phyloP scores from a whole-genome alignment of 2,113 vertebrate genomes.

The Burhinus bistriatus region DNA sequence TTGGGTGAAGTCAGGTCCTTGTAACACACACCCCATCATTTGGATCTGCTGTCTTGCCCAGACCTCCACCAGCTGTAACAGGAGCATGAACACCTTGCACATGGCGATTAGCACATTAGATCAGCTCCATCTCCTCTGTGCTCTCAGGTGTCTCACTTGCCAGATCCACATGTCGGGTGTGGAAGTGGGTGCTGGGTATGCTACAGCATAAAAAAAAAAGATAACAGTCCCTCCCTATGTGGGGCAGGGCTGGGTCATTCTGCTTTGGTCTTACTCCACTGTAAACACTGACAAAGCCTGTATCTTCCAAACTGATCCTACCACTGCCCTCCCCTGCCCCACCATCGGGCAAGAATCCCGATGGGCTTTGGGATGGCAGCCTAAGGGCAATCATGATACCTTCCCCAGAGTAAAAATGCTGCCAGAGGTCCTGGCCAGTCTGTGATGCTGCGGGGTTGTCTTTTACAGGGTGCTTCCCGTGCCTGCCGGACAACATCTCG shows the following conservation, averaged over 20 bases:
- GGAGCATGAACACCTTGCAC: background rate
- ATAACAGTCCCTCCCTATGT: accelerated
- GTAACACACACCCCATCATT: background rate
- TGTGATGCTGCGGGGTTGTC: background rate
- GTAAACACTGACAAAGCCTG: background rate
- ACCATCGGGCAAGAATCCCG: too few relatives aligned
- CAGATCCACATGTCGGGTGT: background rate
- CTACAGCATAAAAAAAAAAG: background rate
- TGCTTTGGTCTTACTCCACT: background rate
- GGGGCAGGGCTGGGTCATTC: background rate
- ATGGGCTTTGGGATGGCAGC: background rate
- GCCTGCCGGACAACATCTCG: background rate
- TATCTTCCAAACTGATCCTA: background rate
- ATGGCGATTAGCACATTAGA: background rate
- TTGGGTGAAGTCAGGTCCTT: background rate
- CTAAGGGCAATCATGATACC: background rate
- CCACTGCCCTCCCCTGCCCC: background rate
- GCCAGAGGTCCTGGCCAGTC: background rate
- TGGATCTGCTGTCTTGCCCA: background rate
- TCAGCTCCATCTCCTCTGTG: background rate
- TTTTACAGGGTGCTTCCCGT: background rate
- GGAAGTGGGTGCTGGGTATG: background rate
- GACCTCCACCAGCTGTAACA: background rate
- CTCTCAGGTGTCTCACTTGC: background rate
- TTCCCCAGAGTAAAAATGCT: background rate